Base-by-base conservation (phyloP, 1,140 invertebrate species). In the Leptinotarsa texana region DNA sequence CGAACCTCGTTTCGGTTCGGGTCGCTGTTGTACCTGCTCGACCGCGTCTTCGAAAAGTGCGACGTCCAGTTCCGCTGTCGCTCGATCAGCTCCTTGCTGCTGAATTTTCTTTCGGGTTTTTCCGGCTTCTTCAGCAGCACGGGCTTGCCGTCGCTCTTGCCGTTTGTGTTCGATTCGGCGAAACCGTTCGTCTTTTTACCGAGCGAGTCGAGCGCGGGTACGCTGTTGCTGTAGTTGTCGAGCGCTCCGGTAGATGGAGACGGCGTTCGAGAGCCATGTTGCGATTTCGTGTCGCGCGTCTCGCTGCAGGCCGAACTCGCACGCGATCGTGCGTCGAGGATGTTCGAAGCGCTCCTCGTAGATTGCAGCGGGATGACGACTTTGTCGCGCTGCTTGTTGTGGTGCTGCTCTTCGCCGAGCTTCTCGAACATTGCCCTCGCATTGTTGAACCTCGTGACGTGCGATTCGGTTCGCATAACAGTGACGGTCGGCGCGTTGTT, bases 381-480 rank as follows among this genome's bases (percentile, higher is more conserved):
- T 42, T 42, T 42, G 33, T 42, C 33, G 33, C 33, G 33, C 24
- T 77, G 72, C 13, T 66, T 65, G 61, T 66, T 71, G 48, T 74
- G 74, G 13, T 79, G 77, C 63, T 83, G 79, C 79, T 94, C 92
- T 74, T 93, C 92, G 24, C 95, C 95, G 73, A 98, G 88, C 82
- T 96, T 96, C 85, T 97, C 96, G 86, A 98, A 98, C 24, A 98
- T 88, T 27, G 96, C 96, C 48, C 95, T 88, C 1, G 96, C 96
- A 85, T 94, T 96, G 83, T 97, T 97, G 85, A 98, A 98, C 67
- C 96, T 87, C 18, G 94, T 92, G 76, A 96, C 90, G 83, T 96
- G 94, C 76, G 94, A 95, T 86, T 96, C 95, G 3, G 94, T 94
- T 69, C 95, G 88, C 62, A 93, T 93, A n/a, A 94, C 92, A 3